Base-by-base conservation (phyloP, 2,113 vertebrate genomes). In the Ammospiza nelsoni region DNA sequence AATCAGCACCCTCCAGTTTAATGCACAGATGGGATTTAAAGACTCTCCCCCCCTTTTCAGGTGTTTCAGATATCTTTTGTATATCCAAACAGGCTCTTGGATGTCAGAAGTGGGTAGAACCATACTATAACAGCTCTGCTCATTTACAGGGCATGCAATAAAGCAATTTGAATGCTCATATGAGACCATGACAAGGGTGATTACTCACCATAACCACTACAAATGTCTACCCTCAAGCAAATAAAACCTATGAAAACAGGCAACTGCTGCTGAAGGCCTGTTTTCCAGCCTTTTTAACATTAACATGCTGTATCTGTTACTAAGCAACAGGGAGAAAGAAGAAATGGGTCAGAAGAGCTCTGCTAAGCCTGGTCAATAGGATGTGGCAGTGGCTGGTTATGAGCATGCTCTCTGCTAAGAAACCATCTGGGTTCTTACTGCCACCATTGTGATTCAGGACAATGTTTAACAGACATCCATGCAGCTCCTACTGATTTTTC, bases 331-430 rank as follows among this genome's bases (percentile, higher is more conserved):
- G 46, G 31, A 92, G 51, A 79, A 43, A 37, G 77, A 93, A 93
- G 86, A 97, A 97, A 85, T 96, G 96, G 97, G 96, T 92, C 96
- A 97, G 49, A 74, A 85, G 72, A 88, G 63, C 81, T 84, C 63
- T 77, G 85, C 89, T 84, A 89, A 95, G 74, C 63, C 84, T 9
- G n/a, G 93, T 95, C 94, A 94, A 62, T 83, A 94, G 63, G 62
- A 92, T 59, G 63, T 75, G 75, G 51, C 94, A 92, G 72, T 37
- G 51, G 72, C 84, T 91, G 83, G 69, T 66, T 69, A 81, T 83
- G 73, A 91, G 71, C 62, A 27, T 35, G n/a, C 46, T 75, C 52
- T 61, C 63, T 75, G 62, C 14, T 65, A 81, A 80, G 37, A 59
- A 85, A 84, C 48, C 33, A 46, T 54, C 51, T 65, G 66, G 58